These are phyloP conservation scores for Azemiops feae DNA, from an alignment of 2,113 vertebrate species.

Conservation along the genomic window DNA sequence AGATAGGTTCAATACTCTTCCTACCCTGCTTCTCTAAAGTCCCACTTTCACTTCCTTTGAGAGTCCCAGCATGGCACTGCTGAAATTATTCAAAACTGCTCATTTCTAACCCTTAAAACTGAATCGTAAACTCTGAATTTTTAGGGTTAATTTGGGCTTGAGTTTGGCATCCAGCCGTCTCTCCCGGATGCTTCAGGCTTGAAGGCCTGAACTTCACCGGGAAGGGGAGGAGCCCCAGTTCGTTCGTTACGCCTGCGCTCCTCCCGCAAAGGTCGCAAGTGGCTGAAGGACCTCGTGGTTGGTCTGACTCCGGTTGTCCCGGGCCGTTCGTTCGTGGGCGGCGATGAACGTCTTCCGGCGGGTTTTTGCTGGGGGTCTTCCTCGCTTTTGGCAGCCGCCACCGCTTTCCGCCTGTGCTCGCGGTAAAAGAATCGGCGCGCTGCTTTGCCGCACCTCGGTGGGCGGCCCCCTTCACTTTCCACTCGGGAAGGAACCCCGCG, in stretches of 20 bases:
- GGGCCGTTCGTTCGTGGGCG: fast-evolving
- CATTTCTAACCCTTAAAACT: neutral
- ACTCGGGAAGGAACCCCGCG: neutral
- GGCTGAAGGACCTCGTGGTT: neutral
- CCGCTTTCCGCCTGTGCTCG: neutral
- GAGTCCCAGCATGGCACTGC: neutral
- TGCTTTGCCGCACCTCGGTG: neutral
- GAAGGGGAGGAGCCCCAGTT: neutral
- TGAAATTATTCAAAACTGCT: neutral
- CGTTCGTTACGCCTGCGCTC: neutral
- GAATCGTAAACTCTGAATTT: neutral
- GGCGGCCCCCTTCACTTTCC: neutral
- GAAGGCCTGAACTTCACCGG: neutral
- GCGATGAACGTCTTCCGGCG: neutral
- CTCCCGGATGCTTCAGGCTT: neutral
- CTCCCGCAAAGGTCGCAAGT: neutral
- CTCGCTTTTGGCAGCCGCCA: neutral
- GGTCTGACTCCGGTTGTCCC: neutral
- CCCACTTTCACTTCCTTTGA: neutral
- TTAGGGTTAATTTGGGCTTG: neutral
- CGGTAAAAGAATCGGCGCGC: no score
- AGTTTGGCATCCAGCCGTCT: neutral
- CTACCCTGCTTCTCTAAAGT: neutral
- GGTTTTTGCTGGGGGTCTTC: neutral
- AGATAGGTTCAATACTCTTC: neutral